Evolutionary conservation across 2,113 vertebrate species (phyloP), one percentile per base, ranked within the genome.

Genomic region (Tor tambroides): DNA sequence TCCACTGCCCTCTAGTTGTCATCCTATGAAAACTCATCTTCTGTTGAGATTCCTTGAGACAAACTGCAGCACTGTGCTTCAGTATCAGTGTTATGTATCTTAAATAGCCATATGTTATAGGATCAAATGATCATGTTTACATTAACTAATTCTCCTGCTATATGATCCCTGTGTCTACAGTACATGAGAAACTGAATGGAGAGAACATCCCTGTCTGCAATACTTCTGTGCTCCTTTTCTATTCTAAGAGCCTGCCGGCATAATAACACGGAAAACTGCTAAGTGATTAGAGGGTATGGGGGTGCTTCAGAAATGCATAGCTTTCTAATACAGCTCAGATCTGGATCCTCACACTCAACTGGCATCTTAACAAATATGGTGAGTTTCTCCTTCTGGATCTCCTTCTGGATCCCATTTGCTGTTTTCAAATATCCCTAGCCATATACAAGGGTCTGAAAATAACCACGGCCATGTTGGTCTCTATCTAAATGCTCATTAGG

Each of bases 1-100:
- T 86, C 46, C 91, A 87, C 63, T 92, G 93, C 92, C 93, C 92
- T 90, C 94, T 89, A 91, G 93, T 93, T 91, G 91, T 81, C 4
- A 28, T 41, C 28, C 43, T 75, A 28, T 30, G 77, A 54, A 85
- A 81, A 21, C 41, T 12, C 41, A 26, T 8, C 35, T 28, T 23
- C 49, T 46, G 3, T 59, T 12, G 23, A 59, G 23, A 26, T 51
- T 46, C 10, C 38, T 14, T 26, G 12, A 26, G 38, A 15, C 14
- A 38, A 72, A 8, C 17, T 75, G 17, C 51, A 54, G 51, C 15
- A 35, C 9, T 69, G 30, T 9, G 30, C 32, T 38, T 46, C 43
- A 46, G 43, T 12, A 46, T n/a, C 5, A 61, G 46, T 54, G 17
- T 21, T 11, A 10, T 5, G 10, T 12, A n/a, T 75, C 6, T 75